Evolutionary conservation across 2,888 invertebrate genomes (phyloP).

Genomic region (Taenaris catops): DNA sequence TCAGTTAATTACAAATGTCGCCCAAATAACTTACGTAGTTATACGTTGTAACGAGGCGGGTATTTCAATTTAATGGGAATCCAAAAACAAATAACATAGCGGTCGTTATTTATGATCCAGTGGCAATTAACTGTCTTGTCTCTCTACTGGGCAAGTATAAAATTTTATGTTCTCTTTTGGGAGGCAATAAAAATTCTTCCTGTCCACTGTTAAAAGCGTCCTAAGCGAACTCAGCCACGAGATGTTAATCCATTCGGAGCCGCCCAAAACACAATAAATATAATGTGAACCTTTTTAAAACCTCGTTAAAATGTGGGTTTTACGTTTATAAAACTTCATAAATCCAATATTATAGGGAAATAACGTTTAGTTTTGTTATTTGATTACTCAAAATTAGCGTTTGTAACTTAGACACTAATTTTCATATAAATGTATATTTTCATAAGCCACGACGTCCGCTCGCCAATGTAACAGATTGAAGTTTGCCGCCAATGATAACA

Average conservation of each 20-base stretch:
- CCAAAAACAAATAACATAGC: constrained; percentile 19
- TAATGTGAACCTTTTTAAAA: constrained; percentile 34
- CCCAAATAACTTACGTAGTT: constrained; percentile 1
- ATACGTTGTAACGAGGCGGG: constrained; percentile 5
- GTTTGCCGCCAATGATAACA: too few species aligned
- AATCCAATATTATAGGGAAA: too few species aligned
- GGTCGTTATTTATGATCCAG: constrained; percentile 31
- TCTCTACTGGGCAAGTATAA: constrained; percentile 47
- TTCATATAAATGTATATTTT: background rate
- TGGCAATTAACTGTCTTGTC: constrained; percentile 47
- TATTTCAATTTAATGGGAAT: constrained; percentile 23
- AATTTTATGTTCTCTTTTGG: constrained; percentile 56
- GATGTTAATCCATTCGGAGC: constrained; percentile 49
- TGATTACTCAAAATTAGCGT: background rate
- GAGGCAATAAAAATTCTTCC: constrained; percentile 63
- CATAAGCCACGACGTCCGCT: background rate
- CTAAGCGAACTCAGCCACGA: constrained; percentile 41
- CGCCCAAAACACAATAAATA: constrained; percentile 42
- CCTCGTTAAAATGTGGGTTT: constrained; percentile 30
- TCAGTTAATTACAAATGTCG: background rate
- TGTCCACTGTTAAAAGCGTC: constrained; percentile 50
- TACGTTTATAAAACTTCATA: constrained; percentile 25
- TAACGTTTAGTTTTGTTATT: too few species aligned
- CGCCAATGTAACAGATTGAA: too few species aligned
- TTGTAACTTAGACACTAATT: background rate